Base-by-base conservation (phyloP, 2,888 invertebrate genomes). In the Alsophila aescularia region DNA sequence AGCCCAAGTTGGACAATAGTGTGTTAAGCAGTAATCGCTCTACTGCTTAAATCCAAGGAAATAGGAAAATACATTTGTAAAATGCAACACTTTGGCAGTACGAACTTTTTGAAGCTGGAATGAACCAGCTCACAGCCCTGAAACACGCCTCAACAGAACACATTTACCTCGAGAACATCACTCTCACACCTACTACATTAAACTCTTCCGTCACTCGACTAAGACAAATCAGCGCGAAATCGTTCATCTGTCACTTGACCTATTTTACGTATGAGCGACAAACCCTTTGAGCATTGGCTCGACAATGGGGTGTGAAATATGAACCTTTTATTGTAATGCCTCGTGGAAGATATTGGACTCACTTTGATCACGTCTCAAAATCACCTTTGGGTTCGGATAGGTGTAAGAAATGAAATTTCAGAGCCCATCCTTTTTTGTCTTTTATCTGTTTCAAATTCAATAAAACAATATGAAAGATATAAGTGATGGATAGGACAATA, bases 161-260 rank as follows among this genome's bases (percentile, higher is more conserved):
- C 10, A n/a, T 9, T 29, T 29, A 8, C 29, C 7, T 29, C n/a
- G n/a, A n/a, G 29, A 3, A 29, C 29, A 8, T 29, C n/a, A 29
- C 29, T 10, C 32, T 5, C 12, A 31, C 53, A 42, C 53, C 42
- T 54, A 53, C 53, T 57, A 60, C 63, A 66, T 61, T 62, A 63
- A 58, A 59, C 58, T 55, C 59, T 60, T 54, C 45, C 53, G 63
- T 61, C 57, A 60, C 39, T 49, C 39, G 51, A 58, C 59, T 44
- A 52, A 51, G 71, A 75, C 63, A 69, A 74, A 75, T 75, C 64
- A 60, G 64, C 43, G 62, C 44, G 63, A 51, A 67, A 66, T 64
- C 61, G 66, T 70, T 70, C 71, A 67, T 70, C 63, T 61, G 69
- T 73, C 70, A 67, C 73, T 72, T 72, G 73, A 76, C 74, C 75